Base-by-base conservation (phyloP, 1,140 invertebrate genomes). In the Cydia amplana region DNA sequence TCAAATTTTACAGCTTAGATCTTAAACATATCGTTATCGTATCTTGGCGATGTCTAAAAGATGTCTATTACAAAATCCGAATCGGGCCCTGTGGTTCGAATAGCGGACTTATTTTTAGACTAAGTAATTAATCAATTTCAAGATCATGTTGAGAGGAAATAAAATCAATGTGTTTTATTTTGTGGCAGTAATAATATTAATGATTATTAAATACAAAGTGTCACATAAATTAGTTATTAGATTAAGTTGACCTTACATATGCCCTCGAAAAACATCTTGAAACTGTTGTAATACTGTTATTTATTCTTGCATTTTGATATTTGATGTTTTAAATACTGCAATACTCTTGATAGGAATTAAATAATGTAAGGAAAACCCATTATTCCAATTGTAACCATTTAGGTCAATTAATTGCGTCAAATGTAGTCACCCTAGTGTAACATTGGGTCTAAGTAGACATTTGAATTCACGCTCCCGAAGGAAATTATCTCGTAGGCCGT, bases 401-500 rank as follows among this genome's bases (percentile, higher is more conserved):
- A 23, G 18, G 9, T 12, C 55, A 70, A 40, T 40, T 40, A 70
- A 70, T 70, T 6, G n/a, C 32, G 36, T 40, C 16, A 43, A 32
- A 70, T 70, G 65, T 32, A 70, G 12, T n/a, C n/a, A n/a, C n/a
- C 32, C n/a, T 5, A 1, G 16, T 70, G 65, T 36, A 40, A 70
- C 65, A 70, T 70, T 40, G 32, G 28, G 32, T 16, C 32, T 70
- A 70, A 70, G 28, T 67, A 67, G 65, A 36, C 18, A 43, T 70
- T 70, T 36, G 65, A 18, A 70, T 70, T 40, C 65, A 9, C 16
- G 16, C 6, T 67, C 65, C 65, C 65, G 5, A 18, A 70, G 65
- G 65, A 70, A 70, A 70, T 70, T 67, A 67, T 67, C 65, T 70
- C n/a, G 16, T 25, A 67, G 25, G 65, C 28, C 18, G 20, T 40